phyloP scores from a whole-genome alignment of 2,797 vertebrate genomes.

The Chelon auratus region DNA sequence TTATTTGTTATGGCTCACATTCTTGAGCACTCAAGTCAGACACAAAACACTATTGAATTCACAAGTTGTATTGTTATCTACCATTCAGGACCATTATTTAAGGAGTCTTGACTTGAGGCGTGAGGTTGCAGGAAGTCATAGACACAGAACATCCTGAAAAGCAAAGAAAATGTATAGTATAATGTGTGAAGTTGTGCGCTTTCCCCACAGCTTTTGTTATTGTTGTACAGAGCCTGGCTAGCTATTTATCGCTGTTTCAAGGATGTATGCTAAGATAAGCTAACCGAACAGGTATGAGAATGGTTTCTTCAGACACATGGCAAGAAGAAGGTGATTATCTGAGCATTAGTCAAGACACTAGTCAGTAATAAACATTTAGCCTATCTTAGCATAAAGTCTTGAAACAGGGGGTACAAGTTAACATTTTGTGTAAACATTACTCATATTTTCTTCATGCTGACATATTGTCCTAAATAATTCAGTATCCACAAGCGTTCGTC shows the following conservation, averaged over 20 bases:
- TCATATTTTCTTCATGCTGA: too few species aligned
- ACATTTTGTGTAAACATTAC: too few species aligned
- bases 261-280: neutral
- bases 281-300: neutral
- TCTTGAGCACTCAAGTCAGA: neutral
- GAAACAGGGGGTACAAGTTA: too few species aligned
- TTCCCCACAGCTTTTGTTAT: neutral
- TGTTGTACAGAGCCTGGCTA: neutral
- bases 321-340: neutral
- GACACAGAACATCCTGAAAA: too few species aligned
- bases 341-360: neutral
- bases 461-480: neutral
- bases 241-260: neutral
- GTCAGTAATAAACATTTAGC: neutral
- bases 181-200: too few species aligned
- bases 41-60: neutral
- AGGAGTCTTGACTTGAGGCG: neutral
- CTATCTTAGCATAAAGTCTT: neutral
- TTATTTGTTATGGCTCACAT: neutral
- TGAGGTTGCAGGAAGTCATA: neutral
- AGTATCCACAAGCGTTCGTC: neutral
- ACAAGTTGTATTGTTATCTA: neutral
- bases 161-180: too few species aligned
- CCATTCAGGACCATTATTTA: neutral
- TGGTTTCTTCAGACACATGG: neutral